Evolutionary conservation across 2,888 invertebrate genomes (phyloP).

Genomic region (Galeruca laticollis): DNA sequence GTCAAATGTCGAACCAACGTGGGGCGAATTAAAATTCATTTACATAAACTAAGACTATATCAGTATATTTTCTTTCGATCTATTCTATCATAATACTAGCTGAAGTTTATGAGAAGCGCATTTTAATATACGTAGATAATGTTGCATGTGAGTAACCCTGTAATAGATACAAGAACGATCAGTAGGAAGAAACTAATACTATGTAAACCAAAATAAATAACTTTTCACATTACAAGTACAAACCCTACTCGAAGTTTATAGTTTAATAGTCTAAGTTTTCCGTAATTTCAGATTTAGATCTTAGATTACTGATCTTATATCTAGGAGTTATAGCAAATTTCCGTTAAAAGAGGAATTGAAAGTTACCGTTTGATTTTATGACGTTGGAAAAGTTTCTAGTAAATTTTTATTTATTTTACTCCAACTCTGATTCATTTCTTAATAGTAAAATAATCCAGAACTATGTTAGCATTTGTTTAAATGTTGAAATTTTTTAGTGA

Average conservation of each 20-base stretch:
- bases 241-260: slow-evolving; percentile 30
- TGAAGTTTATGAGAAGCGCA: too few relatives aligned
- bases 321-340: slow-evolving; percentile 22
- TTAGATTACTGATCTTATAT: slow-evolving; percentile 20
- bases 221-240: slow-evolving; percentile 17
- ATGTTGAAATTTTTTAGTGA: too few relatives aligned
- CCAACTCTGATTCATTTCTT: too few relatives aligned
- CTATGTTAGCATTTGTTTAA: too few relatives aligned
- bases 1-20: too few relatives aligned
- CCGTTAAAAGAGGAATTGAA: slow-evolving; percentile 12
- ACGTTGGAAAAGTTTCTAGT: background rate
- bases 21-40: too few relatives aligned
- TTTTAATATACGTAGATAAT: background rate
- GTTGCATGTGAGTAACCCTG: background rate
- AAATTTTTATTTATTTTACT: background rate
- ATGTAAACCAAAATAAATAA: slow-evolving; percentile 22
- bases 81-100: too few relatives aligned
- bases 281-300: slow-evolving; percentile 21
- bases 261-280: slow-evolving; percentile 34
- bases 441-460: too few relatives aligned
- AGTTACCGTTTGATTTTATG: background rate
- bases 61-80: too few relatives aligned
- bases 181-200: background rate
- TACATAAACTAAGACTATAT: too few relatives aligned
- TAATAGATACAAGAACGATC: background rate